These are phyloP conservation scores for Troides oblongomaculatus DNA, from an alignment of 2,888 invertebrate genomes.

Conservation along the genomic window DNA sequence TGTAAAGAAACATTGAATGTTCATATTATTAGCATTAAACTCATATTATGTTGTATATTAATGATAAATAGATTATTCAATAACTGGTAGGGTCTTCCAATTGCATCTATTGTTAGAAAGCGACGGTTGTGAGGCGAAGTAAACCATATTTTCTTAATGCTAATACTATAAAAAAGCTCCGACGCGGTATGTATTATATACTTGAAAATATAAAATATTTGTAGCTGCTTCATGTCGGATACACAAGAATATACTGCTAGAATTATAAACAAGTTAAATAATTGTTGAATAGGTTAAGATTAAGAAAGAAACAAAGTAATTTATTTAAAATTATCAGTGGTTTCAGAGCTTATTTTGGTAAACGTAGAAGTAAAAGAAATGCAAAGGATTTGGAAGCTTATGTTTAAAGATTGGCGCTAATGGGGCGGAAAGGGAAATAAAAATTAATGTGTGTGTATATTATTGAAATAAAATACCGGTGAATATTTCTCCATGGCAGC, in stretches of 20 bases:
- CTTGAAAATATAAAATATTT: not conserved
- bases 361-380: not conserved
- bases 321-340: too few species aligned
- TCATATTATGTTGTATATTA: too few species aligned
- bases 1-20: too few species aligned
- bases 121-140: not conserved
- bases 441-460: conserved; percentile 18
- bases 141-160: not conserved
- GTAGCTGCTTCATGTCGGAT: not conserved
- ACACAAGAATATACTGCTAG: too few species aligned
- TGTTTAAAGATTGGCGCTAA: not conserved
- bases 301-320: too few species aligned
- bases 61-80: too few species aligned
- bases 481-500: conserved; percentile 31
- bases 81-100: too few species aligned
- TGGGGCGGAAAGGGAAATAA: not conserved
- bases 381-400: not conserved
- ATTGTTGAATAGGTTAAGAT: too few species aligned
- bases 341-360: not conserved
- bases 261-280: too few species aligned
- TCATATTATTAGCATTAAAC: too few species aligned
- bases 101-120: too few species aligned
- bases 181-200: not conserved
- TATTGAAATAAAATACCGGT: conserved; percentile 24
- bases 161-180: not conserved